phyloP scores from a whole-genome alignment of 2,888 invertebrate genomes.

The Drosophila kanekoi region DNA sequence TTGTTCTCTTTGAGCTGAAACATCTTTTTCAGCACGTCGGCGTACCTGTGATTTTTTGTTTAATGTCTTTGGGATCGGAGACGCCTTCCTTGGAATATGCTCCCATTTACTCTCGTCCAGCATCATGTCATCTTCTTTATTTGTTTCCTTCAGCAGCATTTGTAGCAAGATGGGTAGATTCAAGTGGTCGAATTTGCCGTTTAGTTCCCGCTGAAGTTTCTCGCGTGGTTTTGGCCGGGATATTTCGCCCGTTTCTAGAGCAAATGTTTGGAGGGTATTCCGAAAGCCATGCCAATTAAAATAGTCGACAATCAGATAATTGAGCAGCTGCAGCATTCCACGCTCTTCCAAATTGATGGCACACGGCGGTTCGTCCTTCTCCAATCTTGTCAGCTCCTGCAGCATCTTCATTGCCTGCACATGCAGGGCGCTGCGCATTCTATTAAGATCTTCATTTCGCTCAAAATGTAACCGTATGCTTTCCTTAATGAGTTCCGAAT shows the following conservation, averaged over 20 bases:
- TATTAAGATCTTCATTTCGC: slow-evolving; percentile 68
- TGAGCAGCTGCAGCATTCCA: slow-evolving; percentile 47
- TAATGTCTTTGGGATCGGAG: not conserved
- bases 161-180: slow-evolving; percentile 79
- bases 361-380: slow-evolving; percentile 15
- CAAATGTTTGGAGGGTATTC: slow-evolving; percentile 82
- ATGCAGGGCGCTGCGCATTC: slow-evolving; percentile 78
- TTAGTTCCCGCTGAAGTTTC: slow-evolving; percentile 66
- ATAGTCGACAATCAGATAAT: slow-evolving; percentile 84
- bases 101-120: not conserved
- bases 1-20: not conserved
- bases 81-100: not conserved
- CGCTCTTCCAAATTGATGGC: slow-evolving; percentile 27
- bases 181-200: slow-evolving; percentile 55
- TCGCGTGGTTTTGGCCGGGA: slow-evolving; percentile 49
- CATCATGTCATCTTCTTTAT: not conserved
- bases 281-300: slow-evolving; percentile 82
- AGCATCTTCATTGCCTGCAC: slow-evolving; percentile 75
- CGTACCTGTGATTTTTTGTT: slow-evolving; percentile 7
- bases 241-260: slow-evolving; percentile 76
- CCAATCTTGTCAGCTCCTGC: slow-evolving; percentile 46
- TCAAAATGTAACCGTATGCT: slow-evolving; percentile 54
- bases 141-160: slow-evolving; percentile 42
- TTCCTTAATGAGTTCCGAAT: slow-evolving; percentile 38
- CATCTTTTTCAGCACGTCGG: not conserved